Percentiles rank a stretch among this genome's conserved stretches.
Evolutionary conservation across 2,113 vertebrate genomes (phyloP).

Genomic region (Pholis gunnellus): DNA sequence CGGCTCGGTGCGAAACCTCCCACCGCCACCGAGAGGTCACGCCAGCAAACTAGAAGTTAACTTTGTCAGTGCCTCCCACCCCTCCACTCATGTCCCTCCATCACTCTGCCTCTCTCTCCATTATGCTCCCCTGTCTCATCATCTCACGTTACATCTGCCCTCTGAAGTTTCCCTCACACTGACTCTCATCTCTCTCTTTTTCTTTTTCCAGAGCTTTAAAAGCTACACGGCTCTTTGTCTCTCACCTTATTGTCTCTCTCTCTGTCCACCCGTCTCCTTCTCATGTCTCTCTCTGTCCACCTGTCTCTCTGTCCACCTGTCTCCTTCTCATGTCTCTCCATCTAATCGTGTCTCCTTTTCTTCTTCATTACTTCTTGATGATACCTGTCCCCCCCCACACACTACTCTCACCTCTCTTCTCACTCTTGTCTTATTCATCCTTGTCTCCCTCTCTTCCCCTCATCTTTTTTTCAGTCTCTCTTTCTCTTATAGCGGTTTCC

Average conservation of each 20-base stretch:
- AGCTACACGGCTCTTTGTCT: constrained; percentile 32
- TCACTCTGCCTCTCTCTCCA: neutral
- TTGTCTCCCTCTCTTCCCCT: constrained; percentile 17
- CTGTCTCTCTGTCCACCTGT: too few relatives aligned
- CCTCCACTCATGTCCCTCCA: neutral
- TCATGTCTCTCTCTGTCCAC: neutral
- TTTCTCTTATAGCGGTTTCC: constrained; percentile 6
- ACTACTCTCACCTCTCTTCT: constrained; percentile 2
- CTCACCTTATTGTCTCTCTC: constrained; percentile 31
- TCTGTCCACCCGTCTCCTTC: constrained; percentile 36
- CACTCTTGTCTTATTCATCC: constrained; percentile 34
- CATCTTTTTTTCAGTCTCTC: constrained; percentile 36
- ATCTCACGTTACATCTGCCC: constrained; percentile 29
- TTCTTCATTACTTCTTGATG: constrained; percentile 60
- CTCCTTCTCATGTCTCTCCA: constrained; percentile 8
- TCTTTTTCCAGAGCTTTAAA: constrained; percentile 32
- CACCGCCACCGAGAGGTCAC: neutral
- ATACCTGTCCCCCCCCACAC: constrained; percentile 13
- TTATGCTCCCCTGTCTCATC: constrained; percentile 2
- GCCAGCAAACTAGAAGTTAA: neutral
- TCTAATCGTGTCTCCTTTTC: constrained; percentile 45
- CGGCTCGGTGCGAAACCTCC: neutral
- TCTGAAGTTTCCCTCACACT: constrained; percentile 6
- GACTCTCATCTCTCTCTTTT: constrained; percentile 13
- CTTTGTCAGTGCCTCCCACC: neutral